Conservation (phyloP, 2,888 invertebrate genomes). For the Atrina japonica region DNA sequence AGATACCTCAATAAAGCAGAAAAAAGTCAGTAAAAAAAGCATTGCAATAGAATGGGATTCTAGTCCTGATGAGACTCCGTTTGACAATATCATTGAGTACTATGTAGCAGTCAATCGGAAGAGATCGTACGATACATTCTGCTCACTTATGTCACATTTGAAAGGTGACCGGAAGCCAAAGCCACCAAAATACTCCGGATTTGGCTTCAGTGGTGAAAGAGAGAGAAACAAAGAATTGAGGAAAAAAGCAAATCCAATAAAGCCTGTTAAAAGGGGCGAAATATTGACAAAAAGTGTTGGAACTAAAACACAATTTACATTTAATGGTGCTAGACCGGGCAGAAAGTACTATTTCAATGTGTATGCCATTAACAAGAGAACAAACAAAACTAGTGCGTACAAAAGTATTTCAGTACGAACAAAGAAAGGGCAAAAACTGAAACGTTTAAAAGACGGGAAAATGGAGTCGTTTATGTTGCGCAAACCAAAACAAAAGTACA, state of each 20-base stretch:
- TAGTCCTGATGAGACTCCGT: slow-evolving; percentile 59
- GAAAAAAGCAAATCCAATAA: slow-evolving; percentile 62
- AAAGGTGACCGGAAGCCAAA: slow-evolving; percentile 77
- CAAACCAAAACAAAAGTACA: slow-evolving; percentile 46
- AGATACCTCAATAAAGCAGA: slow-evolving; percentile 43
- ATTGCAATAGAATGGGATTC: slow-evolving; percentile 56
- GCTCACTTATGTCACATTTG: slow-evolving; percentile 81
- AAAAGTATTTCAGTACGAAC: slow-evolving; percentile 76
- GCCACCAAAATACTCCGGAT: slow-evolving; percentile 69
- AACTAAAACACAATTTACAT: slow-evolving; percentile 82
- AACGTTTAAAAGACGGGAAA: slow-evolving; percentile 64
- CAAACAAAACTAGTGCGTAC: slow-evolving; percentile 83
- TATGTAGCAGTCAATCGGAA: slow-evolving; percentile 83
- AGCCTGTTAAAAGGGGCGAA: slow-evolving; percentile 61
- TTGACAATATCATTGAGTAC: slow-evolving; percentile 78
- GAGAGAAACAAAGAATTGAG: slow-evolving; percentile 48
- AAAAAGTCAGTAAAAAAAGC: slow-evolving; percentile 44
- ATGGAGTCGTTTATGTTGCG: slow-evolving; percentile 58
- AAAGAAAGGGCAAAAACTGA: slow-evolving; percentile 44
- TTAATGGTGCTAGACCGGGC: slow-evolving; percentile 81
- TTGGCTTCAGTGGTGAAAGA: slow-evolving; percentile 74
- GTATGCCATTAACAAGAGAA: slow-evolving; percentile 82
- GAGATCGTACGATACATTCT: slow-evolving; percentile 79
- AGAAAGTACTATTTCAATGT: slow-evolving; percentile 83
- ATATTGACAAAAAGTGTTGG: slow-evolving; percentile 82